Conservation (phyloP, 1,140 invertebrate genomes). For the Neocloeon triangulifer region DNA sequence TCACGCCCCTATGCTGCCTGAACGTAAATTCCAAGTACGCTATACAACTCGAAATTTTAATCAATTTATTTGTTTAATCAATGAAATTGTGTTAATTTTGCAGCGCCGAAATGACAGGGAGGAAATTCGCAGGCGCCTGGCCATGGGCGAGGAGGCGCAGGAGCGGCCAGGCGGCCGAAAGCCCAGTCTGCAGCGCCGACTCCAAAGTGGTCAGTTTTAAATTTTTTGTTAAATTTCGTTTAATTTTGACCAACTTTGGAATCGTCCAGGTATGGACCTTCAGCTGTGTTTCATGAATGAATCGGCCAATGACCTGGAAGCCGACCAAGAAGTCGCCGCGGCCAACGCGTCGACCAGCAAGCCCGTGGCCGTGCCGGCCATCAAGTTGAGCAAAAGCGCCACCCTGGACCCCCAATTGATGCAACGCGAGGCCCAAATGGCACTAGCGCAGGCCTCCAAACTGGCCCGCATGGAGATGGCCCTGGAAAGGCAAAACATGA, state of each 20-base stretch:
- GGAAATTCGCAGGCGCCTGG: conserved; percentile 68
- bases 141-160: conserved; percentile 64
- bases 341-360: conserved; percentile 39
- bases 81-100: conserved; percentile 19
- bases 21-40: too few species aligned
- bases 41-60: too few species aligned
- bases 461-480: conserved; percentile 87
- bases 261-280: conserved; percentile 71
- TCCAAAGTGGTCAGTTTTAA: conserved; percentile 48
- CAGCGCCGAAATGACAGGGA: conserved; percentile 76
- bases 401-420: conserved; percentile 20
- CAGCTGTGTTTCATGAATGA: conserved; percentile 94
- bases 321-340: conserved; percentile 10
- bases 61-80: too few species aligned
- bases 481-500: conserved; percentile 45
- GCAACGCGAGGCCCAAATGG: conserved; percentile 73
- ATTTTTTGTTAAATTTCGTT: too few species aligned
- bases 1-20: too few species aligned
- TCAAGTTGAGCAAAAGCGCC: neutral
- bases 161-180: conserved; percentile 53
- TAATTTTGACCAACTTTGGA: too few species aligned
- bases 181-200: conserved; percentile 63
- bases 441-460: conserved; percentile 72
- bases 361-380: neutral
- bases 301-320: conserved; percentile 47